phyloP scores from a whole-genome alignment of 2,797 vertebrate genomes.

The Pteropus rufus region DNA sequence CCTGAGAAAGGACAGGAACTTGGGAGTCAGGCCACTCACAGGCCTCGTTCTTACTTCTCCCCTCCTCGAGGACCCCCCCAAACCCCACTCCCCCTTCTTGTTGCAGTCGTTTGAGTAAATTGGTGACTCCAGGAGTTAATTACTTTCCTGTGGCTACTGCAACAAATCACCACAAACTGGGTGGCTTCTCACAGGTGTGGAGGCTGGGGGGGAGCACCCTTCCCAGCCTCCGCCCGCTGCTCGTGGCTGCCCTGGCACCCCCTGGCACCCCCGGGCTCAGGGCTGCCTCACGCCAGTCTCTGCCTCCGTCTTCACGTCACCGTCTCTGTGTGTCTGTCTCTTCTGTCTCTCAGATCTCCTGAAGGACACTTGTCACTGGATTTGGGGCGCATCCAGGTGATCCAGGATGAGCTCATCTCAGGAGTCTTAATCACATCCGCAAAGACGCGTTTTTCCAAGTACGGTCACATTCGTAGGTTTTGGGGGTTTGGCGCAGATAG shows the following conservation, averaged over 20 bases:
- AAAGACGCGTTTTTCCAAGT: not conserved
- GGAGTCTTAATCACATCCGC: not conserved
- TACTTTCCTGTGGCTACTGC: not conserved
- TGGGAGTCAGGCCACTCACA: not conserved
- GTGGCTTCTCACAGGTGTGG: not conserved
- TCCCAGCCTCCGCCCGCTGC: not conserved
- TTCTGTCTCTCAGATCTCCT: not conserved
- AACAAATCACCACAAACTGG: not conserved
- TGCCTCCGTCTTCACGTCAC: not conserved
- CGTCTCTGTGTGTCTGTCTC: not conserved
- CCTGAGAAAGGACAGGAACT: not conserved
- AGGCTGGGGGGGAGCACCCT: not conserved
- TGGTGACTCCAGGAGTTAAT: not conserved
- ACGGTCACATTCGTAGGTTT: not conserved
- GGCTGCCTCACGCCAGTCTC: not conserved
- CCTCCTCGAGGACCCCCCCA: not conserved
- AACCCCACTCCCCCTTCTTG: fast-evolving
- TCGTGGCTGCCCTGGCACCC: not conserved
- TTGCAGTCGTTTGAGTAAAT: not conserved
- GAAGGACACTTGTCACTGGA: not conserved
- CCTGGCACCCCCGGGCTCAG: too few species aligned
- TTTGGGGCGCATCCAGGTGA: not conserved
- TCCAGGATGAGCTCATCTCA: not conserved
- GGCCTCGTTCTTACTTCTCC: not conserved
- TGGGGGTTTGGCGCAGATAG: too few species aligned